Percentiles rank a stretch among this genome's conserved stretches.
Conservation (phyloP, 2,797 vertebrate genomes). For the Pyrocephalus nanus region DNA sequence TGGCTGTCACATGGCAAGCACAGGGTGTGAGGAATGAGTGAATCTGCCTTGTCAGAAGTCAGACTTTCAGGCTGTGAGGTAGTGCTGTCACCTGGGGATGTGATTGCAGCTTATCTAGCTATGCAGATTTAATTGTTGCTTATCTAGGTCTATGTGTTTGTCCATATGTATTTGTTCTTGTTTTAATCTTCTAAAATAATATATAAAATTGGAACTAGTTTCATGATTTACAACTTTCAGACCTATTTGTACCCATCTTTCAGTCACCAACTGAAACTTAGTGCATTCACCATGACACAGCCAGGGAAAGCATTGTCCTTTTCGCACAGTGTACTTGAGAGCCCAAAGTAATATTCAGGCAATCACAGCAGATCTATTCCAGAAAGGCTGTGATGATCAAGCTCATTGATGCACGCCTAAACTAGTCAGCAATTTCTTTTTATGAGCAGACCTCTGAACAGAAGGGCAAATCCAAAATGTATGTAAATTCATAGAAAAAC, state of each 20-base stretch:
- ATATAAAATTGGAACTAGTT: neutral
- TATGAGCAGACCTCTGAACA: neutral
- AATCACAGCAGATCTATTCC: neutral
- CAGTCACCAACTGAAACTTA: neutral
- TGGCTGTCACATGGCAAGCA: neutral
- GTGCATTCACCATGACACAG: neutral
- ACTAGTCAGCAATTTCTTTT: neutral
- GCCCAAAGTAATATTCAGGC: neutral
- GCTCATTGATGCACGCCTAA: neutral
- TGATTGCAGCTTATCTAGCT: neutral
- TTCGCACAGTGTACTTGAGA: neutral
- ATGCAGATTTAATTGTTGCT: neutral
- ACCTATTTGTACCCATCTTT: neutral
- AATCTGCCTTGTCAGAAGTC: neutral
- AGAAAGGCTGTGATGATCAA: neutral
- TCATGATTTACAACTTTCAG: neutral
- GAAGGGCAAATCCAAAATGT: neutral
- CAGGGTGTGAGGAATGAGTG: neutral
- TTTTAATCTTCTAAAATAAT: neutral
- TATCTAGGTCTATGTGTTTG: neutral
- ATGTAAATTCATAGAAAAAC: neutral
- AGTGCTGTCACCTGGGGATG: neutral
- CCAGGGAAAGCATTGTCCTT: neutral
- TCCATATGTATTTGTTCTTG: neutral
- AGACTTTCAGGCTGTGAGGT: neutral